Evolutionary conservation across 2,797 vertebrate species (phyloP).

Genomic region (Bovichtus diacanthus): DNA sequence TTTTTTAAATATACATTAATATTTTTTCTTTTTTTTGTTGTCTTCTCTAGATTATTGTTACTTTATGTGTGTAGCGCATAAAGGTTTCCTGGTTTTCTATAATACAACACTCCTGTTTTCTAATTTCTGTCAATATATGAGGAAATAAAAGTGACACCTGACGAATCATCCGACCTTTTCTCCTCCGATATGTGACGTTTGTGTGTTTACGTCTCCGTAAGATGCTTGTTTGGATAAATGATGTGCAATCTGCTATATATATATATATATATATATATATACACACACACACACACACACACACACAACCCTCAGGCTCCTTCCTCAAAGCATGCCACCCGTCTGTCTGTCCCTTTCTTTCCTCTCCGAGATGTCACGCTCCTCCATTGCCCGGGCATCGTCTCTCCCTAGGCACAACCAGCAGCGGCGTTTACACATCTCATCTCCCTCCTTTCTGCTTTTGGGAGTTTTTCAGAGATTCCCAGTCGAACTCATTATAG

Average conservation of each 20-base stretch:
- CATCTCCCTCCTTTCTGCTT: constrained; percentile 9
- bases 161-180: too few species aligned
- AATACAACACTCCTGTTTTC: not conserved
- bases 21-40: not conserved
- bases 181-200: not conserved
- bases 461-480: constrained; percentile 48
- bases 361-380: constrained; percentile 48
- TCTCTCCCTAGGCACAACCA: constrained; percentile 32
- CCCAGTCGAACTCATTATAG: constrained; percentile 70
- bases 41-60: not conserved
- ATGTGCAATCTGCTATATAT: constrained; percentile 42
- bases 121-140: not conserved
- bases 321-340: constrained; percentile 49
- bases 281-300: too few species aligned
- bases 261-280: too few species aligned
- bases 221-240: constrained; percentile 24
- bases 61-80: too few species aligned
- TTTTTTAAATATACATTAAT: too few species aligned
- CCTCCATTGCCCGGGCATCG: constrained; percentile 36
- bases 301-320: constrained; percentile 48
- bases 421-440: constrained; percentile 10
- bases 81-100: not conserved
- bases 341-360: constrained; percentile 27
- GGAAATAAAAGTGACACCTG: not conserved
- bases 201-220: not conserved